These are phyloP conservation scores for Syritta pipiens DNA, from an alignment of 2,888 invertebrate species.

Conservation along the genomic window DNA sequence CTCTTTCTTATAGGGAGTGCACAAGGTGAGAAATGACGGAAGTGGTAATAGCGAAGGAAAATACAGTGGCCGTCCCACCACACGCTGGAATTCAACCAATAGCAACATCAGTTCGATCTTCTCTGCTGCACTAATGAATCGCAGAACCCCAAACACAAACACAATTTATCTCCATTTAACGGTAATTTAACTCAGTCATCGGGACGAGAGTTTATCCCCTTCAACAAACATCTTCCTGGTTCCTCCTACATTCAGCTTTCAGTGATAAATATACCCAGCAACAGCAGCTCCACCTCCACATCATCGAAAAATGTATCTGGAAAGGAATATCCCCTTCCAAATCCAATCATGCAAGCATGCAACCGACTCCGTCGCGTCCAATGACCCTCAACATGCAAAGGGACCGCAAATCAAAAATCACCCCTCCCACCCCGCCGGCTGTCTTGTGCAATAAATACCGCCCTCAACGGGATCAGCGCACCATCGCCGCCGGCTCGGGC, in stretches of 20 bases:
- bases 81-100: too few relatives aligned
- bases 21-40: too few relatives aligned
- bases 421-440: neutral
- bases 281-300: conserved; percentile 33
- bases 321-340: conserved; percentile 19
- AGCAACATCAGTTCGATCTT: too few relatives aligned
- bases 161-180: too few relatives aligned
- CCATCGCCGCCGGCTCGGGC: too few relatives aligned
- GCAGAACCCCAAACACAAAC: too few relatives aligned
- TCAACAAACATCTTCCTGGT: conserved; percentile 45
- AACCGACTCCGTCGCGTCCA: conserved; percentile 10
- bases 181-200: too few relatives aligned
- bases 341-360: conserved; percentile 42
- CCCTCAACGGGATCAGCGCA: too few relatives aligned
- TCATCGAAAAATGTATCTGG: conserved; percentile 14
- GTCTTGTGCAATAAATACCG: conserved; percentile 12
- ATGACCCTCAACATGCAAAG: conserved; percentile 45
- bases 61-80: too few relatives aligned
- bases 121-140: too few relatives aligned
- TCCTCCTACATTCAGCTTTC: conserved; percentile 43
- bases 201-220: conserved; percentile 12
- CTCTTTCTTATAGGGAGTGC: too few relatives aligned
- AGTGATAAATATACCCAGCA: conserved; percentile 42
- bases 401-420: conserved; percentile 40
- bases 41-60: too few relatives aligned